These are phyloP conservation scores for Ptilodon capucinus DNA, from an alignment of 2,888 invertebrate species.

Conservation along the genomic window DNA sequence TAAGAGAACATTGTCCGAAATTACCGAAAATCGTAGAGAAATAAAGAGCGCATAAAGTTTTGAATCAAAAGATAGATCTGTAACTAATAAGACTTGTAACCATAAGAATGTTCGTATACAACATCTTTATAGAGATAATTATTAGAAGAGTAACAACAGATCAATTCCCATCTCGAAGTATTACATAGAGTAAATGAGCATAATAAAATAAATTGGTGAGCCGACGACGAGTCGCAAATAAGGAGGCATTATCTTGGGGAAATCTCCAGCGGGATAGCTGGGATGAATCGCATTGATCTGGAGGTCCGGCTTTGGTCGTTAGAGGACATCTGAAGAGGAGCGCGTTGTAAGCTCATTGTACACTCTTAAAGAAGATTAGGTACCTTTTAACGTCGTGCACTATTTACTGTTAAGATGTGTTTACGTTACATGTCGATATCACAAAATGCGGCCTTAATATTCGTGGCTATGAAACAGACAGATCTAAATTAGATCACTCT, in stretches of 20 bases:
- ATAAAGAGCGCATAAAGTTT: too few species aligned
- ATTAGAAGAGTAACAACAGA: not conserved
- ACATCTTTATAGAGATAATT: not conserved
- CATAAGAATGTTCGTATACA: too few species aligned
- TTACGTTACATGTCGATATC: not conserved
- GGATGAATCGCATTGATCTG: conserved; percentile 71
- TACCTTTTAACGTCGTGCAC: conserved; percentile 73
- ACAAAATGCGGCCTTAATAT: too few species aligned
- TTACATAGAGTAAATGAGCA: conserved; percentile 28
- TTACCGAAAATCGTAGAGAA: too few species aligned
- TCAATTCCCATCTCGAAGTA: conserved; percentile 6
- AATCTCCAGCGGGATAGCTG: conserved; percentile 46
- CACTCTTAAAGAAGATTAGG: conserved; percentile 67
- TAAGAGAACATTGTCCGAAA: too few species aligned
- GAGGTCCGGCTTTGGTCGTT: conserved; percentile 57
- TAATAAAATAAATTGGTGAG: conserved; percentile 40
- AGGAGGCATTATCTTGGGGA: conserved; percentile 56
- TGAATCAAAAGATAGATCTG: too few species aligned
- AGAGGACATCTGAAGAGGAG: conserved; percentile 61
- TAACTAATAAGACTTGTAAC: too few species aligned
- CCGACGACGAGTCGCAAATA: conserved; percentile 44
- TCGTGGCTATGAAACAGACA: too few species aligned
- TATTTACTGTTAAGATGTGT: conserved; percentile 58
- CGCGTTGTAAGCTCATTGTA: conserved; percentile 71
- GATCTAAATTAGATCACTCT: too few species aligned